phyloP scores from a whole-genome alignment of 2,888 invertebrate genomes.

The Neria commutata region DNA sequence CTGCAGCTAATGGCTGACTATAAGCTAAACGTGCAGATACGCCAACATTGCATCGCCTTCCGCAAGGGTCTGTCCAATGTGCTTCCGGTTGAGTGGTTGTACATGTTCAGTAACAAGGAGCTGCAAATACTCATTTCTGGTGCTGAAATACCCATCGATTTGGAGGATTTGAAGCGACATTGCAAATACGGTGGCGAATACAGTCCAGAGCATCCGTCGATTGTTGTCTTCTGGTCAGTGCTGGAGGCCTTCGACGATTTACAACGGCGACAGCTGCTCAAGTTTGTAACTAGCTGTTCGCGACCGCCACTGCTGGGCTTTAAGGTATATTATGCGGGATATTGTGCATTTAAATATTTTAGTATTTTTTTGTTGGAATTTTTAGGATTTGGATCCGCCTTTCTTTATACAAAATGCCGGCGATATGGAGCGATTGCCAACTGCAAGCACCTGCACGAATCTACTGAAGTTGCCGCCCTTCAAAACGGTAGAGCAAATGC shows the following conservation, averaged over 20 bases:
- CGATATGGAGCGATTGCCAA: slow-evolving; percentile 87
- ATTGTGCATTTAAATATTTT: too few species aligned
- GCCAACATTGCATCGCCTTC: slow-evolving; percentile 86
- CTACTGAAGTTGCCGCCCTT: slow-evolving; percentile 94
- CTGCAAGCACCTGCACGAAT: slow-evolving; percentile 98
- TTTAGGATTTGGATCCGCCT: slow-evolving; percentile 89
- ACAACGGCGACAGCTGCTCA: slow-evolving; percentile 85
- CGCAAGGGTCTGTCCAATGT: slow-evolving; percentile 90
- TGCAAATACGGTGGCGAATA: slow-evolving; percentile 93
- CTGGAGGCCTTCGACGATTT: slow-evolving; percentile 81
- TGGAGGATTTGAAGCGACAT: slow-evolving; percentile 83
- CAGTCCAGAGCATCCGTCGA: slow-evolving; percentile 80
- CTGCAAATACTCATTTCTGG: slow-evolving; percentile 97
- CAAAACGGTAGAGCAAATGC: slow-evolving; percentile 74
- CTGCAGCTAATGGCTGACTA: slow-evolving; percentile 96
- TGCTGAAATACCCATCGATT: slow-evolving; percentile 90
- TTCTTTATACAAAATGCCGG: slow-evolving; percentile 96
- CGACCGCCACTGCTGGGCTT: slow-evolving; percentile 95
- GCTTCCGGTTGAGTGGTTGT: slow-evolving; percentile 89
- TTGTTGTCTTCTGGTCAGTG: slow-evolving; percentile 88
- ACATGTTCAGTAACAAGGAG: slow-evolving; percentile 93
- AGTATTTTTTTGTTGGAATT: slow-evolving; percentile 1
- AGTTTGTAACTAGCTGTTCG: slow-evolving; percentile 98
- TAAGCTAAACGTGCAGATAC: slow-evolving; percentile 89
- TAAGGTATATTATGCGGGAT: slow-evolving; percentile 74